A percentile compares a stretch with the other conserved stretches of the same genome.
phyloP scores from a whole-genome alignment of 92 coral and sea anemone species.

The Siderastrea siderea region DNA sequence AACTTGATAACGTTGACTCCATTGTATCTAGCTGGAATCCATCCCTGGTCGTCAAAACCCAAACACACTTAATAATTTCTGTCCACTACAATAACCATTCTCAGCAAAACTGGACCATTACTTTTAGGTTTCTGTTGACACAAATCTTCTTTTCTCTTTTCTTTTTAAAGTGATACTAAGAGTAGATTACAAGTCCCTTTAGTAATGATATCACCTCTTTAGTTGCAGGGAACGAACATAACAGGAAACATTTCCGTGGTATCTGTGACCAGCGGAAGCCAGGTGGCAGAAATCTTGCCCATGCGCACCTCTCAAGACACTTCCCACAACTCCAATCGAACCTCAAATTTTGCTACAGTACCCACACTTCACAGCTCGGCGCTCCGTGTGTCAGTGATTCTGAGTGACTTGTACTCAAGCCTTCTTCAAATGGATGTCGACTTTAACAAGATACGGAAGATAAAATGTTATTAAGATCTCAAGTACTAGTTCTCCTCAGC shows the following conservation, averaged over 20 bases:
- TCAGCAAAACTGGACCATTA: too few relatives aligned
- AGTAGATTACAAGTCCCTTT: not conserved
- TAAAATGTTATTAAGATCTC: not conserved
- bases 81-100: too few relatives aligned
- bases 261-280: conserved; percentile 29
- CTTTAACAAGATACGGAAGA: conserved; percentile 17
- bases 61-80: too few relatives aligned
- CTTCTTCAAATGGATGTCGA: conserved; percentile 39
- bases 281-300: not conserved
- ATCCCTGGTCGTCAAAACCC: too few relatives aligned
- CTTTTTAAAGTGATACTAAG: too few relatives aligned
- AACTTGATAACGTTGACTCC: too few relatives aligned
- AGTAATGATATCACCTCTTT: too few relatives aligned
- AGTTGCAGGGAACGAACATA: not conserved
- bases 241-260: not conserved
- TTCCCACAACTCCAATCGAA: conserved; percentile 10
- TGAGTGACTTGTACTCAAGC: conserved; percentile 33
- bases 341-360: not conserved
- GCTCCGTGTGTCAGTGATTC: conserved; percentile 26
- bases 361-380: conserved; percentile 43
- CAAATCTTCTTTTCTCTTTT: too few relatives aligned
- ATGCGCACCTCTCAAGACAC: not conserved
- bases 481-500: not conserved
- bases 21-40: too few relatives aligned
- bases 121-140: too few relatives aligned